These are phyloP conservation scores for Pongo abelii DNA, from an alignment of 2,113 vertebrate genomes.

Conservation along the genomic window DNA sequence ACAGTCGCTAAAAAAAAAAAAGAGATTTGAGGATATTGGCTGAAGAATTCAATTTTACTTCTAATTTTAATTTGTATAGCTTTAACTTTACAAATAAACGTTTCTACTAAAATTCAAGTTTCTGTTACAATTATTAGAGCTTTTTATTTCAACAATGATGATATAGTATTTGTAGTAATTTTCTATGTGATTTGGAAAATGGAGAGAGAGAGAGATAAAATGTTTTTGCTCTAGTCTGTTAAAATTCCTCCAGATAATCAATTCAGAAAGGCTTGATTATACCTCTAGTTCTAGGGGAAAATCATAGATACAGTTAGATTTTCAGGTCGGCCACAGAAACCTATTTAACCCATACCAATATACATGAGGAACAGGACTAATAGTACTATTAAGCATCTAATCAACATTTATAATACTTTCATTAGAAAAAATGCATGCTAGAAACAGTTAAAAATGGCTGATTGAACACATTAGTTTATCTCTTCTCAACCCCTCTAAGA, in stretches of 20 bases:
- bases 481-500: conserved; percentile 39
- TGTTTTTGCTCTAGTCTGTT: conserved; percentile 14
- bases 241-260: conserved; percentile 7
- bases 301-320: not conserved
- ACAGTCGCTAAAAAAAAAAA: conserved; percentile 10
- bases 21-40: not conserved
- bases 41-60: conserved; percentile 24
- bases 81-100: conserved; percentile 52
- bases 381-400: not conserved
- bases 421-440: not conserved
- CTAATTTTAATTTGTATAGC: conserved; percentile 44
- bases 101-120: conserved; percentile 48
- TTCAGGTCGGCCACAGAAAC: not conserved
- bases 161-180: not conserved
- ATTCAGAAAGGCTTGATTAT: conserved; percentile 4
- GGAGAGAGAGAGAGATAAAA: not conserved
- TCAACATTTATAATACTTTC: not conserved
- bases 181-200: conserved; percentile 14
- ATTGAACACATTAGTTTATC: not conserved
- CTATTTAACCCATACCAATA: not conserved
- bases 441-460: conserved; percentile 39
- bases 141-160: conserved; percentile 29
- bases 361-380: not conserved
- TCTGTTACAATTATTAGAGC: not conserved
- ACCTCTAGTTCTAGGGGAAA: conserved; percentile 12